phyloP scores from a whole-genome alignment of 2,888 invertebrate genomes.

The Tigriopus californicus region DNA sequence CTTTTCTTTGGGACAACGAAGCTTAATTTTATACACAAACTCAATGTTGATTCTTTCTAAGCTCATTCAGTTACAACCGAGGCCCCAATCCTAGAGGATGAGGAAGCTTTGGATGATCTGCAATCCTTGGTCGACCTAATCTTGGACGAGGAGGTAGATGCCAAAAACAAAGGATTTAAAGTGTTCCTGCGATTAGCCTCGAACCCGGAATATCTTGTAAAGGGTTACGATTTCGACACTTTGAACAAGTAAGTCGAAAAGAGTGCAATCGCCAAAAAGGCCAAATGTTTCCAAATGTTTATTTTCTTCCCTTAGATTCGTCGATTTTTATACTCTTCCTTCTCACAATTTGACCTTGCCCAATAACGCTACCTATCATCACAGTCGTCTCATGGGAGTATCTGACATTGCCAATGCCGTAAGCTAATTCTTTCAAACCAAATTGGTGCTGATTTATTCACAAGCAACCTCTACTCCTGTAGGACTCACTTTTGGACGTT shows the following conservation, averaged over 20 bases:
- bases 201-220: constrained; percentile 18
- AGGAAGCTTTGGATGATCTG: neutral
- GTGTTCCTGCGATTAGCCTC: constrained; percentile 14
- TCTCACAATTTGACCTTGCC: neutral
- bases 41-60: no score
- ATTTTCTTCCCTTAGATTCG: neutral
- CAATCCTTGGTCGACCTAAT: neutral
- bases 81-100: no score
- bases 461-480: neutral
- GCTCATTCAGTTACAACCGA: no score
- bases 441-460: neutral
- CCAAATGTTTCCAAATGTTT: no score
- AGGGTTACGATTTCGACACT: constrained; percentile 19
- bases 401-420: constrained; percentile 59
- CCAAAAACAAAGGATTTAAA: neutral
- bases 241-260: constrained; percentile 17
- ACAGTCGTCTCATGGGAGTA: constrained; percentile 49
- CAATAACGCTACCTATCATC: constrained; percentile 40
- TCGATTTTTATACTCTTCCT: neutral
- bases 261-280: neutral
- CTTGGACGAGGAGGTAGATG: neutral
- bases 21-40: no score
- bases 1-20: no score
- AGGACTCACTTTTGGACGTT: constrained; percentile 29
- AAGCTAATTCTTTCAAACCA: constrained; percentile 24